A percentile compares a stretch with the other conserved stretches of the same genome.
phyloP scores from a whole-genome alignment of 2,888 invertebrate genomes.

The Cantharis flavilabris region DNA sequence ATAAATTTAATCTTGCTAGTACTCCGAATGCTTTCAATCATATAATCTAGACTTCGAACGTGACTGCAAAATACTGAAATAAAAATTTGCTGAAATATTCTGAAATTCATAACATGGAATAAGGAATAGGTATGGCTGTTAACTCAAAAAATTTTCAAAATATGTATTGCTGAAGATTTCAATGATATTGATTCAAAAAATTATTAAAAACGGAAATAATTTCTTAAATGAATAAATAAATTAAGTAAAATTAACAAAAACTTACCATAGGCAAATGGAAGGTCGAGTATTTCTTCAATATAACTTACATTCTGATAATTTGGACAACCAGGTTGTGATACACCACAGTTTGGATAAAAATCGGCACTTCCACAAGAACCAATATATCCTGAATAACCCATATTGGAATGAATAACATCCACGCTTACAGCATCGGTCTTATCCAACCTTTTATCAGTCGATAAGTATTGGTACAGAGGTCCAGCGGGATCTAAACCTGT shows the following conservation, averaged over 20 bases:
- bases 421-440: background rate
- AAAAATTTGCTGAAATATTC: background rate
- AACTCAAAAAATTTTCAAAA: too few species aligned
- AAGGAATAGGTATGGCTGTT: too few species aligned
- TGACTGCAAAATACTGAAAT: background rate
- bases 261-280: background rate
- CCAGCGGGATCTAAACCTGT: conserved; percentile 13
- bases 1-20: background rate
- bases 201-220: too few species aligned
- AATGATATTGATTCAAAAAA: too few species aligned
- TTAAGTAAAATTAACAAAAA: too few species aligned
- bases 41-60: background rate
- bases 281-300: background rate
- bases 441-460: background rate
- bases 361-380: background rate
- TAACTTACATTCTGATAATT: background rate
- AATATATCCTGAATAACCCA: background rate
- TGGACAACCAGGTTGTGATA: background rate
- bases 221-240: too few species aligned
- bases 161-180: too few species aligned
- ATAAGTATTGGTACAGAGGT: background rate
- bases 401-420: conserved; percentile 8
- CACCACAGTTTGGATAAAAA: conserved; percentile 12
- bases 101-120: too few species aligned
- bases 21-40: background rate